Conservation (phyloP, 2,113 vertebrate genomes). For the Numenius arquata region DNA sequence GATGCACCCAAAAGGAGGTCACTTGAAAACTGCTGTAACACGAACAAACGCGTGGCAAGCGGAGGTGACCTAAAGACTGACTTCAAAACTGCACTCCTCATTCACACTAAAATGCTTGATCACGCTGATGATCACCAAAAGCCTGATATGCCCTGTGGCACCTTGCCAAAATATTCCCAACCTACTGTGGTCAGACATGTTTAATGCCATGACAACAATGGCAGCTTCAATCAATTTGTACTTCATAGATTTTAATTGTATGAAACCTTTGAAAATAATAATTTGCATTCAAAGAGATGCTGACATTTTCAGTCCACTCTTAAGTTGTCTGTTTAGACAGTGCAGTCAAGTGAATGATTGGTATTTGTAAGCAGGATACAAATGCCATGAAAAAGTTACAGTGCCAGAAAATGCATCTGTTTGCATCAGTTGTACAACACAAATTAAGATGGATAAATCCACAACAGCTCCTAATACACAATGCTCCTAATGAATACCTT, state of each 20-base stretch:
- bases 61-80: neutral
- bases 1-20: neutral
- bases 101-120: accelerated
- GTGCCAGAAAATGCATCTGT: neutral
- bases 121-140: neutral
- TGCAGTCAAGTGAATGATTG: neutral
- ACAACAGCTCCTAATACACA: neutral
- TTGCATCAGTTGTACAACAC: neutral
- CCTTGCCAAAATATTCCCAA: neutral
- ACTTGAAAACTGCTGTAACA: neutral
- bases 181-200: neutral
- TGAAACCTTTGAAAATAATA: neutral
- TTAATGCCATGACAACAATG: accelerated
- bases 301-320: neutral
- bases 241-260: neutral
- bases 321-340: neutral
- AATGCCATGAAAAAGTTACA: neutral
- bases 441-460: neutral
- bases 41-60: accelerated
- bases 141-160: too few relatives aligned
- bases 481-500: neutral
- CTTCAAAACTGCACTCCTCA: neutral
- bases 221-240: neutral
- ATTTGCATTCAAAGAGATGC: neutral
- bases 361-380: neutral